Evolutionary conservation across 2,797 vertebrate genomes (phyloP).

Genomic region (Peromyscus melanophrys): DNA sequence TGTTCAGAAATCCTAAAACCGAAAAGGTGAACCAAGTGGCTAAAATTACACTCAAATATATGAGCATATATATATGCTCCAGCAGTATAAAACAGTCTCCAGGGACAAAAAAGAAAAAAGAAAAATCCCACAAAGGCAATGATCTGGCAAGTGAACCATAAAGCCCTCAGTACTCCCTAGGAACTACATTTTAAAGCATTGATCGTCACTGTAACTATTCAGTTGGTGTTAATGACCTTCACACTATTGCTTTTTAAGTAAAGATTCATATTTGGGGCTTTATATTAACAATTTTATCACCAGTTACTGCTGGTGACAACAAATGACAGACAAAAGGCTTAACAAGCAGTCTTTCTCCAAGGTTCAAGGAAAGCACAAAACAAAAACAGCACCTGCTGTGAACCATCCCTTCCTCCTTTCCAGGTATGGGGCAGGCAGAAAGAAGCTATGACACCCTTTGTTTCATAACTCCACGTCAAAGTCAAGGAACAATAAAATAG

Average conservation of each 20-base stretch:
- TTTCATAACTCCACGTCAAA: constrained; percentile 61
- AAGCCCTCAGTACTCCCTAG: constrained; percentile 42
- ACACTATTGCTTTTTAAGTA: constrained; percentile 57
- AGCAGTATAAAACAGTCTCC: constrained; percentile 32
- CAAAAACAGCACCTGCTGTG: constrained; percentile 58
- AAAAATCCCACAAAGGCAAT: constrained; percentile 15
- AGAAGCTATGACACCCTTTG: constrained; percentile 25
- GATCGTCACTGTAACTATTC: constrained; percentile 46
- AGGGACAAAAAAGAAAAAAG: background rate
- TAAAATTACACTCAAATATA: constrained; percentile 53
- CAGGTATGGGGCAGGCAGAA: constrained; percentile 67
- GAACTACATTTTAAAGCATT: constrained; percentile 66
- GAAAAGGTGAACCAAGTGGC: constrained; percentile 52
- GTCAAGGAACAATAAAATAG: constrained; percentile 29
- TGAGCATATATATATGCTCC: background rate
- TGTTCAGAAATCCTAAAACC: constrained; percentile 69
- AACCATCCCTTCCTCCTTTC: constrained; percentile 4
- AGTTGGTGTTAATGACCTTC: constrained; percentile 45
- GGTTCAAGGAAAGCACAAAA: constrained; percentile 70
- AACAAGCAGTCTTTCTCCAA: constrained; percentile 61
- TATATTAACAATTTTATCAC: constrained; percentile 41
- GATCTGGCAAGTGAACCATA: constrained; percentile 8
- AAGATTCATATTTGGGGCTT: constrained; percentile 55
- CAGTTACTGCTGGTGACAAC: constrained; percentile 15
- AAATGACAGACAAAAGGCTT: constrained; percentile 60